phyloP scores from a whole-genome alignment of 2,888 invertebrate genomes.

The Drosophila paranaensis region DNA sequence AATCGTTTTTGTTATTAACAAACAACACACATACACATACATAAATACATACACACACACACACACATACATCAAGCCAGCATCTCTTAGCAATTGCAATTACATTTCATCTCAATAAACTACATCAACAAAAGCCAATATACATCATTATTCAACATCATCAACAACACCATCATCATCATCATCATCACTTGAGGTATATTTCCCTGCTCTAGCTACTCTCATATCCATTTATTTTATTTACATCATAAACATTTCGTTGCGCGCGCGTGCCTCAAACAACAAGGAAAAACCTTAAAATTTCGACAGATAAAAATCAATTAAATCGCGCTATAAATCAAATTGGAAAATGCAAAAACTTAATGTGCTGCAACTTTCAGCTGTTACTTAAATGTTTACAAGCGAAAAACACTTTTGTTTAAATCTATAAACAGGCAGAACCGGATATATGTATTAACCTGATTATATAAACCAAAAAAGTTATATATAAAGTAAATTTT shows the following conservation, averaged over 20 bases:
- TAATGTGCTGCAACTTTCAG: conserved; percentile 20
- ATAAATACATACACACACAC: not conserved
- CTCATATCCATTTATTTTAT: conserved; percentile 22
- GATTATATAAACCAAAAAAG: conserved; percentile 44
- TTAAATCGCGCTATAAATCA: conserved; percentile 64
- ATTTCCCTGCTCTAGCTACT: conserved; percentile 3
- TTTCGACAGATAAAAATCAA: conserved; percentile 55
- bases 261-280: conserved; percentile 41
- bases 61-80: conserved; percentile 1
- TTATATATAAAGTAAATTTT: not conserved
- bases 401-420: conserved; percentile 5
- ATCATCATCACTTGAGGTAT: conserved; percentile 29
- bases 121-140: conserved; percentile 21
- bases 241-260: conserved; percentile 34
- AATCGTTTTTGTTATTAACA: conserved; percentile 62
- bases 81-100: conserved; percentile 56
- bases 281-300: conserved; percentile 1
- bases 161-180: conserved; percentile 12
- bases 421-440: not conserved
- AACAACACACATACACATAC: conserved; percentile 25
- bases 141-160: conserved; percentile 3
- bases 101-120: conserved; percentile 36
- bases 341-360: conserved; percentile 32
- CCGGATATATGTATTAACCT: conserved; percentile 12
- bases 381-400: conserved; percentile 26